Evolutionary conservation across 2,113 vertebrate species (phyloP).

Genomic region (Platysternon megacephalum): DNA sequence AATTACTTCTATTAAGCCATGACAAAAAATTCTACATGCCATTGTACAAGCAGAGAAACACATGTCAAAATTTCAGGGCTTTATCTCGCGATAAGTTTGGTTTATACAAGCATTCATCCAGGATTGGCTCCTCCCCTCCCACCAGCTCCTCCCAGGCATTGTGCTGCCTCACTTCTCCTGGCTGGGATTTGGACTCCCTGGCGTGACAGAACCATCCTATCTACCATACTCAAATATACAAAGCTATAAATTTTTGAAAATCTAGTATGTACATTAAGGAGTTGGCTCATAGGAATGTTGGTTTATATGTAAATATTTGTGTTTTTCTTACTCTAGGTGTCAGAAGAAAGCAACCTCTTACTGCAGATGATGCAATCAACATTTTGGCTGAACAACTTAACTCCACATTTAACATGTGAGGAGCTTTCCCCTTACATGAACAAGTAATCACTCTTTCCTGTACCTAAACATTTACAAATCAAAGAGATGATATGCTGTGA

Average conservation of each 20-base stretch:
- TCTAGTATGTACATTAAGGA: not conserved
- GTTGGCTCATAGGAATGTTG: not conserved
- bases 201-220: not conserved
- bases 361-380: not conserved
- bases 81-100: not conserved
- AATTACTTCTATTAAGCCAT: not conserved
- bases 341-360: not conserved
- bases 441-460: not conserved
- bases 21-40: not conserved
- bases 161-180: not conserved
- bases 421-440: not conserved
- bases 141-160: not conserved
- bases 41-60: not conserved
- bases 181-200: not conserved
- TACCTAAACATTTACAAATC: not conserved
- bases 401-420: not conserved
- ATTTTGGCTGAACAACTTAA: not conserved
- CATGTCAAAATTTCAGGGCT: not conserved
- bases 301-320: not conserved
- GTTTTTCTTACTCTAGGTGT: not conserved
- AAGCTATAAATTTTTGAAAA: not conserved
- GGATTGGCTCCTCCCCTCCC: not conserved
- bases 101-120: not conserved
- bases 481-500: not conserved
- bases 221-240: not conserved